Evolutionary conservation across 2,888 invertebrate genomes (phyloP), one percentile per base, ranked within the genome.

Genomic region (Dysmachus trigonus): DNA sequence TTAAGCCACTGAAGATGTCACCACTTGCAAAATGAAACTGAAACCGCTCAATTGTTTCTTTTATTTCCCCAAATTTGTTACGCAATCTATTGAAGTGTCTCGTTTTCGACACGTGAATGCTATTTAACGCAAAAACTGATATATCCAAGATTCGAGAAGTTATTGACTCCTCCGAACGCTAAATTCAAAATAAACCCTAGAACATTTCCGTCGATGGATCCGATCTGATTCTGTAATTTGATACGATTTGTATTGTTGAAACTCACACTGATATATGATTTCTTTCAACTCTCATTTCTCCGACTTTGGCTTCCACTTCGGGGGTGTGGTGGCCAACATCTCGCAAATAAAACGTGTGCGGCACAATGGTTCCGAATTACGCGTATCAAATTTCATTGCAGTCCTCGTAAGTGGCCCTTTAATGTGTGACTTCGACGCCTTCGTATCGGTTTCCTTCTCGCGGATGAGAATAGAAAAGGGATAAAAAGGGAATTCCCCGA

Each of bases 401-500:
- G 18, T 35, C 76, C 41, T 15, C 38, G 3, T 18, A 41, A 47
- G 22, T 41, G 30, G 47, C 41, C 47, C 47, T 51, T 22, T 77
- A 77, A 35, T 77, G 77, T 77, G 47, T 77, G 77, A 77, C 77
- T 77, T 77, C 47, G 51, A 77, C 77, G 77, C 77, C 77, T 47
- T 47, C 30, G 8, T 77, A 15, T 76, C 33, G 18, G n/a, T 22
- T 77, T 77, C 10, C 22, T 62, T 0, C 22, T 18, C 27, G 62
- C 22, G 8, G 62, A 62, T 18, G 62, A 18, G 62, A 27, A 62
- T 22, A 10, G 22, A 62, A 62, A 8, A 27, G 62, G 62, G 62
- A 62, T 8, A 10, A 62, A 47, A n/a, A 47, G 47, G 62, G 27
- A 8, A 27, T 62, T 62, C 27, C 18, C 18, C 33, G n/a, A 18